A percentile compares a stretch with the other conserved stretches of the same genome.
These are phyloP conservation scores for Poeciliopsis gracilis DNA, from an alignment of 2,797 vertebrate species.

Conservation along the genomic window DNA sequence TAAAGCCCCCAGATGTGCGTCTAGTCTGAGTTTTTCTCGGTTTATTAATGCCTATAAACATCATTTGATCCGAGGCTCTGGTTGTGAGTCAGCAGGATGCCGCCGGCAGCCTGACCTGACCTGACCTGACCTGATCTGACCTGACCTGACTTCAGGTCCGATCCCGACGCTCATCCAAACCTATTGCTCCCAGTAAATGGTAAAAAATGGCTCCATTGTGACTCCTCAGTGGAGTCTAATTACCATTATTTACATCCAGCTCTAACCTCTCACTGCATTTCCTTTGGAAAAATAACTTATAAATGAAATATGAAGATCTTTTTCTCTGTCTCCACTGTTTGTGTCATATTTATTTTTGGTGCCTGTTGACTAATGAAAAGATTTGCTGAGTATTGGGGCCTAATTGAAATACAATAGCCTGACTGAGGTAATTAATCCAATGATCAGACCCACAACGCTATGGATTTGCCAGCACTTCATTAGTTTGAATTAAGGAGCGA, in stretches of 20 bases:
- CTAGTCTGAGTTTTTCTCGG: neutral
- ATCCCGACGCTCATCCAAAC: conserved; percentile 67
- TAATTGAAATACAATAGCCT: conserved; percentile 75
- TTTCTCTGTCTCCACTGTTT: neutral
- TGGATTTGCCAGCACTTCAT: conserved; percentile 77
- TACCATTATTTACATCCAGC: conserved; percentile 48
- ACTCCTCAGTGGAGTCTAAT: conserved; percentile 46
- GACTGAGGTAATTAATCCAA: conserved; percentile 78
- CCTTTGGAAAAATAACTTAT: neutral
- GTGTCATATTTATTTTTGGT: conserved; percentile 31
- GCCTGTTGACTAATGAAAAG: conserved; percentile 60
- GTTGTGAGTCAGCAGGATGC: conserved; percentile 17
- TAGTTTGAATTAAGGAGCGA: conserved; percentile 75
- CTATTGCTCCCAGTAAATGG: conserved; percentile 59
- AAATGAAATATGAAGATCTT: neutral
- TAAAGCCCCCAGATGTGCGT: conserved; percentile 4
- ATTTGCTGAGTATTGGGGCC: conserved; percentile 58
- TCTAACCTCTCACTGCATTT: neutral
- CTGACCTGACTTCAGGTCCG: conserved; percentile 55
- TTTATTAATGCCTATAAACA: conserved; percentile 3
- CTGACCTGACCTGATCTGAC: conserved; percentile 66
- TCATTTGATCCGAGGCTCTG: conserved; percentile 14
- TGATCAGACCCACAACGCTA: conserved; percentile 69
- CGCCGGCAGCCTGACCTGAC: conserved; percentile 57
- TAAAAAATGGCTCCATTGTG: conserved; percentile 56